Conservation (phyloP, 1,140 invertebrate genomes). For the Papilio polyxenes region DNA sequence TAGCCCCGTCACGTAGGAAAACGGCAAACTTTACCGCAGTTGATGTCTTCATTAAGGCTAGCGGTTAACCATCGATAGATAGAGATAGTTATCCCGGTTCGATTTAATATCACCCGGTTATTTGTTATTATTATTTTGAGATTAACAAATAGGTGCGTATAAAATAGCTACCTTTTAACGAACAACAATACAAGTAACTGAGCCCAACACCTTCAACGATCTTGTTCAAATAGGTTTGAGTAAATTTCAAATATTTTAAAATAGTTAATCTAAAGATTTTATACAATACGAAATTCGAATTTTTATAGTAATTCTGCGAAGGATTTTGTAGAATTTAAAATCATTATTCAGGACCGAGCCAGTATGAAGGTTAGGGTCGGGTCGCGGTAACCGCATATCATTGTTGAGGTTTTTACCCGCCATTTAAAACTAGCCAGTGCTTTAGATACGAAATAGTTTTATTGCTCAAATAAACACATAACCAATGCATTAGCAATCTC, state of each 20-base stretch:
- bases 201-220: not conserved
- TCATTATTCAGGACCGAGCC: not conserved
- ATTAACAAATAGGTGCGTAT: not conserved
- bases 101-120: not conserved
- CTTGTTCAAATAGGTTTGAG: not conserved
- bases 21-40: constrained; percentile 9
- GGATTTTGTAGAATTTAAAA: not conserved
- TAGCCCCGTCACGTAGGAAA: not conserved
- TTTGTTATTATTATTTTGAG: not conserved
- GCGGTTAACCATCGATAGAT: not conserved
- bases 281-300: not conserved
- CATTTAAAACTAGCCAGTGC: not conserved
- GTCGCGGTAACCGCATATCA: not conserved
- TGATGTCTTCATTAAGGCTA: constrained; percentile 10
- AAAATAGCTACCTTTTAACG: not conserved
- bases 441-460: not conserved
- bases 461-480: not conserved
- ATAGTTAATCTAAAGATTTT: not conserved
- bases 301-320: not conserved
- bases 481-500: too few relatives aligned
- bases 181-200: not conserved
- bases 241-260: not conserved
- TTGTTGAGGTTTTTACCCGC: constrained; percentile 4
- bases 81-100: not conserved
- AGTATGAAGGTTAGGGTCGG: constrained; percentile 1